These are phyloP conservation scores for Sphaerodactylus townsendi DNA, from an alignment of 2,113 vertebrate species.

Conservation along the genomic window DNA sequence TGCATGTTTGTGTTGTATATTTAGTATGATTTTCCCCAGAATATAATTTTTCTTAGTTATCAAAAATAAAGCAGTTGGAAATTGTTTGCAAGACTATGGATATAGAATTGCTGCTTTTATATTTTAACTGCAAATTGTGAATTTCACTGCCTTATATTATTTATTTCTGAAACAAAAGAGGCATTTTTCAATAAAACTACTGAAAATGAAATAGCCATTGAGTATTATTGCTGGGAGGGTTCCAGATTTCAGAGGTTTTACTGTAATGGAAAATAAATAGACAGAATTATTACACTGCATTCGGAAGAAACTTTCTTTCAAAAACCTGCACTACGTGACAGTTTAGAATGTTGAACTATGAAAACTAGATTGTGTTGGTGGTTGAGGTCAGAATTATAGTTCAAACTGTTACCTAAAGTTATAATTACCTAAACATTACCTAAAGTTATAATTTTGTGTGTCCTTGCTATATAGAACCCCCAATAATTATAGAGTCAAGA, in stretches of 20 bases:
- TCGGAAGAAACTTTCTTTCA: neutral
- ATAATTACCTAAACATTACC: neutral
- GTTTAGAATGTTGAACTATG: neutral
- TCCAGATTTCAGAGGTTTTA: neutral
- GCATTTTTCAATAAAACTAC: constrained; percentile 99
- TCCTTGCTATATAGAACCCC: neutral
- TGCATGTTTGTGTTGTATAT: constrained; percentile 99
- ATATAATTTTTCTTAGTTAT: constrained; percentile 90
- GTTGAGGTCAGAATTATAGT: neutral
- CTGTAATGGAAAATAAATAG: constrained; percentile 2
- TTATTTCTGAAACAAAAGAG: constrained; percentile 99
- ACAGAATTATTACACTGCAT: neutral
- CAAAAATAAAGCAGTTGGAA: constrained; percentile 85
- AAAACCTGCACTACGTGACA: neutral
- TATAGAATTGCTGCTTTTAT: constrained; percentile 92
- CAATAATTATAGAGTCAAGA: neutral
- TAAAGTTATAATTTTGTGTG: neutral
- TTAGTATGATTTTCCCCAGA: constrained; percentile 90
- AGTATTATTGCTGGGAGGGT: constrained; percentile 27
- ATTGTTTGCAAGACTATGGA: constrained; percentile 93
- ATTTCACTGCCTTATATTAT: constrained; percentile 99
- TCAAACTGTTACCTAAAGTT: neutral
- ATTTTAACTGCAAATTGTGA: constrained; percentile 98
- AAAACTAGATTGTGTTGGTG: neutral
- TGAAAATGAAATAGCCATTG: constrained; percentile 83